These are phyloP conservation scores for Troilus luridus DNA, from an alignment of 2,888 invertebrate species.

Conservation along the genomic window DNA sequence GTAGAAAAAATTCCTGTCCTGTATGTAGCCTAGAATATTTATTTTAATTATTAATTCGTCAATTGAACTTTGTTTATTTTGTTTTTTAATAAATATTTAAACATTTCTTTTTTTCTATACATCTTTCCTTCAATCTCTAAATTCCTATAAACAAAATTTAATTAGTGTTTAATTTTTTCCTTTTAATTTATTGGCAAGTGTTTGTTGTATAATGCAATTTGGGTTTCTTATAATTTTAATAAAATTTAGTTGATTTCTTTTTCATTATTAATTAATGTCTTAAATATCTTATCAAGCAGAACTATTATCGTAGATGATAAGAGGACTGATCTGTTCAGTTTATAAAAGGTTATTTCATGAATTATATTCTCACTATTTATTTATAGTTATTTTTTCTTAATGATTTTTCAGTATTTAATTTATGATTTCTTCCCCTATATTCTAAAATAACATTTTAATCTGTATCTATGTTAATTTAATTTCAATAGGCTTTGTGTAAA, in stretches of 20 bases:
- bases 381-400: not conserved
- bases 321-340: no score
- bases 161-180: not conserved
- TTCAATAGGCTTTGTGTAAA: no score
- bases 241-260: not conserved
- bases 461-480: no score
- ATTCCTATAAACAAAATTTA: not conserved
- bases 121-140: not conserved
- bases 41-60: not conserved
- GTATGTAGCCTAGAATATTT: not conserved
- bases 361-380: not conserved
- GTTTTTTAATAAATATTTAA: not conserved
- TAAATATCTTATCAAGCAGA: not conserved
- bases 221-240: not conserved
- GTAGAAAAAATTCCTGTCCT: not conserved
- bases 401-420: no score
- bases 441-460: no score
- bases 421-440: no score
- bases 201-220: not conserved
- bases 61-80: not conserved
- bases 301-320: no score
- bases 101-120: not conserved
- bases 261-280: not conserved
- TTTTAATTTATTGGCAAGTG: not conserved
- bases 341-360: not conserved